Evolutionary conservation across 2,888 invertebrate genomes (phyloP).

Genomic region (Apodemia hepburni): DNA sequence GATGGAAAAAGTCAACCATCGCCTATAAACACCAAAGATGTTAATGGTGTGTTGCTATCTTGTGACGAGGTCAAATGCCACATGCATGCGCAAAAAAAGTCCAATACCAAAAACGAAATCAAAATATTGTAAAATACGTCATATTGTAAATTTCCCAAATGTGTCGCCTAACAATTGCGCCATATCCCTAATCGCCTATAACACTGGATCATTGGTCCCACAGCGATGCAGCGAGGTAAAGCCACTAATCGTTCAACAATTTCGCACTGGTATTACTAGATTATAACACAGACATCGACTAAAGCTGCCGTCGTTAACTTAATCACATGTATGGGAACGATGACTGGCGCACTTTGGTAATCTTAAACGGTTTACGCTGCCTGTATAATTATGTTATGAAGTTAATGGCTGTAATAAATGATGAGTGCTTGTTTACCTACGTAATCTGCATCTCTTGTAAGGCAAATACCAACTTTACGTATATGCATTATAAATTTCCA

Average conservation of each 20-base stretch:
- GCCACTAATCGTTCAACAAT: constrained; percentile 26
- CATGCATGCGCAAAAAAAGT: too few species aligned
- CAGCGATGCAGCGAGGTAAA: constrained; percentile 16
- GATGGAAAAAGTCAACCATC: too few species aligned
- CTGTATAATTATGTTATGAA: constrained; percentile 5
- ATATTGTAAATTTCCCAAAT: background rate
- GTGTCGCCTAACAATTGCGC: background rate
- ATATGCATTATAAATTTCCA: background rate
- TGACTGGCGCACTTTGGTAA: constrained; percentile 30
- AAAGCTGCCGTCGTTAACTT: constrained; percentile 44
- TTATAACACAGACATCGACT: constrained; percentile 26
- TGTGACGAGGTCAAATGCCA: too few species aligned
- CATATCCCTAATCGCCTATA: background rate
- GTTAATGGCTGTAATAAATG: constrained; percentile 8
- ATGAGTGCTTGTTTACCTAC: constrained; percentile 1
- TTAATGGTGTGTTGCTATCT: too few species aligned
- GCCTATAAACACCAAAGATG: too few species aligned
- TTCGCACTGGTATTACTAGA: constrained; percentile 43
- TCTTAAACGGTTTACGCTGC: constrained; percentile 5
- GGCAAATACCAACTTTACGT: background rate
- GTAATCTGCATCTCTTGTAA: background rate
- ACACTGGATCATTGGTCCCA: background rate
- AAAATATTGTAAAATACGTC: too few species aligned
- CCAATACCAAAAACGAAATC: too few species aligned
- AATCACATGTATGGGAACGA: constrained; percentile 52